Evolutionary conservation across 2,797 vertebrate genomes (phyloP).

Genomic region (Smutsia temminckii): DNA sequence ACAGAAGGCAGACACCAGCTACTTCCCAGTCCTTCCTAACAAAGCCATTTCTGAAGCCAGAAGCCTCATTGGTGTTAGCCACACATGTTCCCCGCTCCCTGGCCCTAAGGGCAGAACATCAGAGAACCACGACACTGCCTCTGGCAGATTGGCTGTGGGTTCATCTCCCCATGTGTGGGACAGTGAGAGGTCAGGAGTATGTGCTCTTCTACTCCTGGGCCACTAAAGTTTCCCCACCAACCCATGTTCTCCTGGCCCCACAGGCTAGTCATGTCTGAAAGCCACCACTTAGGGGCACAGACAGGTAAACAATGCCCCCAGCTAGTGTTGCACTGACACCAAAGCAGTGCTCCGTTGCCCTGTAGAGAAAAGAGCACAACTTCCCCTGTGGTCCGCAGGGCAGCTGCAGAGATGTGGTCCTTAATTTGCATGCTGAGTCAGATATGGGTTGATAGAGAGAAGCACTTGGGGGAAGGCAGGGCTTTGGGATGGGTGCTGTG

Average conservation of each 20-base stretch:
- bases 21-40: not conserved
- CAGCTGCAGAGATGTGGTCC: not conserved
- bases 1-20: not conserved
- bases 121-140: fast-evolving
- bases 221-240: not conserved
- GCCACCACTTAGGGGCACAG: not conserved
- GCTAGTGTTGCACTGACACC: fast-evolving
- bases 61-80: fast-evolving
- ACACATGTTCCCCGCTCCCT: not conserved
- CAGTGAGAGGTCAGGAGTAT: not conserved
- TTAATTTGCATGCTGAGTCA: fast-evolving
- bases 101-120: fast-evolving
- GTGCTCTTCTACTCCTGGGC: not conserved
- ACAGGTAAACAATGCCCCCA: no score
- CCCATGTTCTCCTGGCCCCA: no score
- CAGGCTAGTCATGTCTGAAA: not conserved
- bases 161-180: no score
- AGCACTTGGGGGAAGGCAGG: fast-evolving
- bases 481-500: not conserved
- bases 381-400: not conserved
- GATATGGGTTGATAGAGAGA: fast-evolving
- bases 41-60: not conserved
- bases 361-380: not conserved
- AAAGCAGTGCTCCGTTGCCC: fast-evolving
- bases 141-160: fast-evolving